phyloP scores from a whole-genome alignment of 2,113 vertebrate species.

The Pluvialis apricaria region DNA sequence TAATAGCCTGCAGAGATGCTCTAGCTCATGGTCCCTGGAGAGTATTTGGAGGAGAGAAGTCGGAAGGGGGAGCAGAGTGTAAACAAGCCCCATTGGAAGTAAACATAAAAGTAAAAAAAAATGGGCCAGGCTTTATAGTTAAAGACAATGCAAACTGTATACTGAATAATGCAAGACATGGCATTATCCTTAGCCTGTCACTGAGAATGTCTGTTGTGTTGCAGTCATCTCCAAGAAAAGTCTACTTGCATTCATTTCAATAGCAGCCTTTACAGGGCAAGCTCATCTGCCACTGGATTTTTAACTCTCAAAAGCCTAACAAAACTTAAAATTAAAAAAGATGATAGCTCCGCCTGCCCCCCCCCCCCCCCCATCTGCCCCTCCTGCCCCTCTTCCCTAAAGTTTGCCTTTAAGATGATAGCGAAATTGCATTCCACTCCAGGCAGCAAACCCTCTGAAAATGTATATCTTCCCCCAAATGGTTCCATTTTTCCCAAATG shows the following conservation, averaged over 20 bases:
- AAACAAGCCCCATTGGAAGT: background rate
- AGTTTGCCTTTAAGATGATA: constrained; percentile 39
- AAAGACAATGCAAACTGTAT: background rate
- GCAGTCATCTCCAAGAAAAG: background rate
- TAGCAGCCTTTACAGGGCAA: background rate
- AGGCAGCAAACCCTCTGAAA: constrained; percentile 34
- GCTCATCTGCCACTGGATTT: background rate
- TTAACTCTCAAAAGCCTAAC: background rate
- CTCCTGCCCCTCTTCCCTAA: background rate
- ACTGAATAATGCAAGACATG: constrained; percentile 2
- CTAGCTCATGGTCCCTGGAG: background rate
- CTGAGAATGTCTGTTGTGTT: background rate
- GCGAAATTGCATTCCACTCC: constrained; percentile 26
- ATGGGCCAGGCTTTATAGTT: background rate
- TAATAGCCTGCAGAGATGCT: constrained; percentile 55
- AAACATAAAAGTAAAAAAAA: constrained; percentile 8
- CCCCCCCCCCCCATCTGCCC: accelerated
- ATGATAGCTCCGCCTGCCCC: background rate
- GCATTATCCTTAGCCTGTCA: background rate
- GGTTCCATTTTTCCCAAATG: constrained; percentile 49
- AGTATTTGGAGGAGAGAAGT: background rate
- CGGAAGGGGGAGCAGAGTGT: background rate
- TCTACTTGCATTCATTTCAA: background rate
- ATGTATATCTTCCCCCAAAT: constrained; percentile 22
- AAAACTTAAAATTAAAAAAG: background rate